Evolutionary conservation across 2,888 invertebrate genomes (phyloP).

Genomic region (Perdita meconis): DNA sequence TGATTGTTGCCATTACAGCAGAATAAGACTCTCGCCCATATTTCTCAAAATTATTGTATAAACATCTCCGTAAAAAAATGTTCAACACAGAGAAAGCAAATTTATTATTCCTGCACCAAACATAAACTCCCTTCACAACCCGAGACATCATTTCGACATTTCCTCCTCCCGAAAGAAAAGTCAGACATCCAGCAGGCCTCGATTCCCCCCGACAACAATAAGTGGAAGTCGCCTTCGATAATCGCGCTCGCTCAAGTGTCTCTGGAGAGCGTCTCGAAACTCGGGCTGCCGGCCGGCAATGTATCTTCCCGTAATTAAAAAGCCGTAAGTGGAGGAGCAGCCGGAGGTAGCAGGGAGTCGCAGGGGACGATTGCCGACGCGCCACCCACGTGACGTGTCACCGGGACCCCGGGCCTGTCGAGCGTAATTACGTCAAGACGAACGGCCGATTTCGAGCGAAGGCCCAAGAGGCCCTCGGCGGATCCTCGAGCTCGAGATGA

Average conservation of each 20-base stretch:
- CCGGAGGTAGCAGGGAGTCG: background rate
- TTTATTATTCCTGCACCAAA: no score
- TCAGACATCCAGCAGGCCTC: background rate
- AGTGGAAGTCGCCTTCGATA: conserved; percentile 22
- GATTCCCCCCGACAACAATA: background rate
- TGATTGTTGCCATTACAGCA: no score
- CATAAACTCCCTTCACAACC: no score
- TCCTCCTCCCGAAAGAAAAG: no score
- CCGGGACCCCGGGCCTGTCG: conserved; percentile 43
- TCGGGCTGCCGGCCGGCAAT: conserved; percentile 10
- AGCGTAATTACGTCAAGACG: conserved; percentile 64
- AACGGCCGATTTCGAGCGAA: conserved; percentile 66
- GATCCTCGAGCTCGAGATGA: conserved; percentile 54
- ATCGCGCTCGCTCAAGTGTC: conserved; percentile 24
- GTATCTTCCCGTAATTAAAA: conserved; percentile 39
- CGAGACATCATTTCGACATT: no score
- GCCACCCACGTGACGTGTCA: conserved; percentile 58
- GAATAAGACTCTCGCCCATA: no score
- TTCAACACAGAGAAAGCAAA: no score
- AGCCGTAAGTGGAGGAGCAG: conserved; percentile 8
- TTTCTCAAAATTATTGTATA: no score
- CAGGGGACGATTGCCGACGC: conserved; percentile 39
- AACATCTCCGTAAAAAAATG: no score
- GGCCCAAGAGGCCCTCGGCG: conserved; percentile 47
- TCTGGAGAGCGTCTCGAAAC: conserved; percentile 22